Evolutionary conservation across 2,888 invertebrate genomes (phyloP).

Genomic region (Drosophila mimetica): DNA sequence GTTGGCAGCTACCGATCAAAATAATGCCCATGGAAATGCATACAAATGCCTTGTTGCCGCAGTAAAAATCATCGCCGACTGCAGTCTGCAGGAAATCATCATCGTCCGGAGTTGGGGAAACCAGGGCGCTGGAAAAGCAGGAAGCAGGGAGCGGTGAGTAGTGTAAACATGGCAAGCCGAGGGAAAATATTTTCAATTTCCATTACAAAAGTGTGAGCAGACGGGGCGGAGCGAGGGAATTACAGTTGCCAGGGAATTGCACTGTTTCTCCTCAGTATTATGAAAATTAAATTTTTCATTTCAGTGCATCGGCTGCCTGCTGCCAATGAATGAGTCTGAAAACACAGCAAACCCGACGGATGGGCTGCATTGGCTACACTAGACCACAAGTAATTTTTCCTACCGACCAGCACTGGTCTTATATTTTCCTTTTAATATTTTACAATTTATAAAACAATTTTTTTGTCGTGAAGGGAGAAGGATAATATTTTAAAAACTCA

Average conservation of each 20-base stretch:
- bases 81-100: constrained; percentile 20
- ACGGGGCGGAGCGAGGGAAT: background rate
- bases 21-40: constrained; percentile 62
- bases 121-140: background rate
- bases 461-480: no score
- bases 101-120: constrained; percentile 13
- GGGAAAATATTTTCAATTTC: constrained; percentile 76
- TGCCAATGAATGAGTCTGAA: constrained; percentile 57
- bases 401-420: background rate
- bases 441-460: background rate
- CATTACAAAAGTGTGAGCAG: constrained; percentile 67
- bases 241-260: constrained; percentile 39
- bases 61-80: constrained; percentile 54
- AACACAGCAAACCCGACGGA: constrained; percentile 52
- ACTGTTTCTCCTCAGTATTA: constrained; percentile 68
- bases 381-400: background rate
- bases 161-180: constrained; percentile 63
- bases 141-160: constrained; percentile 5
- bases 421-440: background rate
- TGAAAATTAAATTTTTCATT: constrained; percentile 80
- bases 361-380: constrained; percentile 5
- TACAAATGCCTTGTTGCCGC: constrained; percentile 51
- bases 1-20: constrained; percentile 63
- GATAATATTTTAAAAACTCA: no score
- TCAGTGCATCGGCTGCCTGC: constrained; percentile 60